Conservation (phyloP, 2,888 invertebrate genomes). For the Agapostemon virescens region DNA sequence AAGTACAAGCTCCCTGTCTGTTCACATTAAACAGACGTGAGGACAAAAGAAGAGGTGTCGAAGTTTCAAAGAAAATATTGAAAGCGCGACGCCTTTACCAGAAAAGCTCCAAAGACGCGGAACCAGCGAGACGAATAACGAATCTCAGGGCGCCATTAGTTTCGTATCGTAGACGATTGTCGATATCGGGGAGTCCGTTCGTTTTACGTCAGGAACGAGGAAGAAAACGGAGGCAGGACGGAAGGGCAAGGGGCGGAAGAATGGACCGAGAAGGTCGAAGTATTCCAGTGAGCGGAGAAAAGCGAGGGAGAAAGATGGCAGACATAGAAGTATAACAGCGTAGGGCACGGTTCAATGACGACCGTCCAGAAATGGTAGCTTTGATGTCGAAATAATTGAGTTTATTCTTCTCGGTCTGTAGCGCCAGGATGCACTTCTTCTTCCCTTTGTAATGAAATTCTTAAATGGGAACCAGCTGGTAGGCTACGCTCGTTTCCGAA, state of each 20-base stretch:
- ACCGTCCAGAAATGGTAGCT: constrained; percentile 67
- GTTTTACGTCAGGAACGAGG: constrained; percentile 54
- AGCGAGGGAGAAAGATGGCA: constrained; percentile 10
- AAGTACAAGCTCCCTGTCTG: constrained; percentile 11
- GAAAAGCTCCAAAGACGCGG: constrained; percentile 39
- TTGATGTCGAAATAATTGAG: constrained; percentile 74
- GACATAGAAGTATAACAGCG: constrained; percentile 36
- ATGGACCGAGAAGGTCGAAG: constrained; percentile 16
- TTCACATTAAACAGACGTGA: constrained; percentile 28
- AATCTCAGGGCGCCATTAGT: constrained; percentile 61
- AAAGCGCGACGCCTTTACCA: constrained; percentile 5
- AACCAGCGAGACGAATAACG: constrained; percentile 60
- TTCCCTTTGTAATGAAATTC: constrained; percentile 25
- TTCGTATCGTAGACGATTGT: constrained; percentile 64
- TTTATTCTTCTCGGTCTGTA: constrained; percentile 63
- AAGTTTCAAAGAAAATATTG: constrained; percentile 50
- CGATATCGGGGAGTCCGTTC: constrained; percentile 61
- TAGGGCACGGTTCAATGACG: constrained; percentile 56
- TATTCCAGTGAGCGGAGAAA: constrained; percentile 17
- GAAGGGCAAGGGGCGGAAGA: constrained; percentile 31
- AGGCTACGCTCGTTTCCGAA: neutral
- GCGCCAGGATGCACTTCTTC: constrained; percentile 34
- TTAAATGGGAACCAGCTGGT: constrained; percentile 34
- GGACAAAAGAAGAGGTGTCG: constrained; percentile 10
- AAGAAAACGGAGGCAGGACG: constrained; percentile 21